A percentile compares a stretch with the other conserved stretches of the same genome.
These are phyloP conservation scores for Batillaria attramentaria DNA, from an alignment of 1,140 invertebrate genomes.

Conservation along the genomic window DNA sequence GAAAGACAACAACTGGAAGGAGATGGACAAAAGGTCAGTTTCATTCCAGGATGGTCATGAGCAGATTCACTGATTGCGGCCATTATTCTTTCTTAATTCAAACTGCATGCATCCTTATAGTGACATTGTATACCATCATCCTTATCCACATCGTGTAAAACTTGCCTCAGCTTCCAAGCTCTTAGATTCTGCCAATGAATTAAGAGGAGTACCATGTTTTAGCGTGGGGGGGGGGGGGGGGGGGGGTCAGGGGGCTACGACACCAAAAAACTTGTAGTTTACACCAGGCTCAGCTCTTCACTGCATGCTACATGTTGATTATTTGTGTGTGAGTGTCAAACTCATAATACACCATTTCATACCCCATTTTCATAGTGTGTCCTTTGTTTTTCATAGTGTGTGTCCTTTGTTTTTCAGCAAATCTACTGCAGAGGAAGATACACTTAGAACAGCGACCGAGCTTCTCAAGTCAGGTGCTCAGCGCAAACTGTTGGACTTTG, in stretches of 20 bases:
- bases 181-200: too few species aligned
- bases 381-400: neutral
- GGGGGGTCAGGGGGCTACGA: too few species aligned
- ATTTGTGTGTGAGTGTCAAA: neutral
- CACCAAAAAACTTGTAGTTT: too few species aligned
- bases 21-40: constrained; percentile 57
- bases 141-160: too few species aligned
- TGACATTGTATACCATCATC: too few species aligned
- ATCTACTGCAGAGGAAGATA: constrained; percentile 59
- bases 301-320: neutral
- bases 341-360: neutral
- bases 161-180: too few species aligned
- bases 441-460: constrained; percentile 42
- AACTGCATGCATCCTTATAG: too few species aligned
- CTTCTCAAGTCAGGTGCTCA: constrained; percentile 57
- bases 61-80: too few species aligned
- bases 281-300: neutral
- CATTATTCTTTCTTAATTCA: too few species aligned
- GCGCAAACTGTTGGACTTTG: constrained; percentile 60
- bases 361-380: neutral
- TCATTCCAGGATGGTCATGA: neutral
- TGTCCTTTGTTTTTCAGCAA: constrained; percentile 52
- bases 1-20: constrained; percentile 59
- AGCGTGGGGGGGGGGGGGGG: too few species aligned
- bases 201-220: too few species aligned